A percentile compares a stretch with the other conserved stretches of the same genome.
phyloP scores from a whole-genome alignment of 30 jellyfish, hydroid and myxozoan genomes.

The Euphysa ruthae region DNA sequence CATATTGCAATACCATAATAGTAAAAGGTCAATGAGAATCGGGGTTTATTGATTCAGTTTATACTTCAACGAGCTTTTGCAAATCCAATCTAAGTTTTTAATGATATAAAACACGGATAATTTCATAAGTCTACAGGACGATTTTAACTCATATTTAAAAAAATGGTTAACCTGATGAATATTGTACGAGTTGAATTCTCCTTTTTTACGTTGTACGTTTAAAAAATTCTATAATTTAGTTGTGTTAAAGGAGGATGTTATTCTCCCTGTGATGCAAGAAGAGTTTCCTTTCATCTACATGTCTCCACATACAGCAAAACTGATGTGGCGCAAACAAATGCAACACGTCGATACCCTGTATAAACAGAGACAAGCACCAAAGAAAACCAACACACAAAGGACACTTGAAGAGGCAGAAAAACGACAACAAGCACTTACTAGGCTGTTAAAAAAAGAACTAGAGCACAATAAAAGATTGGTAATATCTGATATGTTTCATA shows the following conservation, averaged over 20 bases:
- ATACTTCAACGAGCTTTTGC: too few species aligned
- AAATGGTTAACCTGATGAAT: too few species aligned
- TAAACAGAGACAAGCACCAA: slow-evolving; percentile 7
- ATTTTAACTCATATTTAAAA: too few species aligned
- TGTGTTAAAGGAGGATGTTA: slow-evolving; percentile 67
- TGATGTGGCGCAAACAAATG: slow-evolving; percentile 93
- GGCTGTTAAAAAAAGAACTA: slow-evolving; percentile 60
- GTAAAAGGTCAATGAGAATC: too few species aligned
- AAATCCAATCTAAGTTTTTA: too few species aligned
- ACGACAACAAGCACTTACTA: slow-evolving; percentile 64
- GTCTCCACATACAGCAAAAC: slow-evolving; percentile 84
- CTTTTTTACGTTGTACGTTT: too few species aligned
- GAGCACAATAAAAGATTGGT: slow-evolving; percentile 84
- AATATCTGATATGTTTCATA: background rate
- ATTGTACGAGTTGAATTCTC: too few species aligned
- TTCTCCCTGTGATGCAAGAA: slow-evolving; percentile 90
- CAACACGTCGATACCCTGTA: slow-evolving; percentile 54
- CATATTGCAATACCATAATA: too few species aligned
- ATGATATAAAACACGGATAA: too few species aligned
- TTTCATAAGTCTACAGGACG: too few species aligned
- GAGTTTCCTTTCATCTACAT: slow-evolving; percentile 84
- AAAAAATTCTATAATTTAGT: too few species aligned
- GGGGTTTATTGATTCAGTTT: too few species aligned
- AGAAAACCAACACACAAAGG: slow-evolving; percentile 35
- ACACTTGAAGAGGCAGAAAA: slow-evolving; percentile 63